Evolutionary conservation across 2,113 vertebrate genomes (phyloP).

Genomic region (Nycticebus coucang): DNA sequence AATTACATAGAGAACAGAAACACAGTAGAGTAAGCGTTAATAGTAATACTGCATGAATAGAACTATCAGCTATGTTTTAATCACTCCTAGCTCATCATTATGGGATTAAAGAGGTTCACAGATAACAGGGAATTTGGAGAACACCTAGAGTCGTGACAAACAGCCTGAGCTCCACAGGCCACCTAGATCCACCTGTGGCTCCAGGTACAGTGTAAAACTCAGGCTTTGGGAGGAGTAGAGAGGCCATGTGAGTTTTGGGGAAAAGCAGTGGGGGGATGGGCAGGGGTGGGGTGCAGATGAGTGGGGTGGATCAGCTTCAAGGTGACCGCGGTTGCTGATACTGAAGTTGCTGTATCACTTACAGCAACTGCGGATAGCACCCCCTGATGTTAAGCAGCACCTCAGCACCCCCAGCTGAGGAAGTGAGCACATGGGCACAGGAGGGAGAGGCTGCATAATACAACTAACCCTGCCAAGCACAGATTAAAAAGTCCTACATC

Average conservation of each 20-base stretch:
- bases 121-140: not conserved
- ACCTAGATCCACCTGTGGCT: not conserved
- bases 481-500: not conserved
- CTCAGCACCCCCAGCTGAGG: not conserved
- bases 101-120: not conserved
- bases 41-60: not conserved
- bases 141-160: not conserved
- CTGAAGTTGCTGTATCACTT: not conserved
- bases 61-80: not conserved
- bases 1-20: not conserved
- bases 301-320: not conserved
- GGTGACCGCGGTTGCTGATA: not conserved
- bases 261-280: not conserved
- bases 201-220: not conserved
- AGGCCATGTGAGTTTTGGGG: not conserved
- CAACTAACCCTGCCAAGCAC: not conserved
- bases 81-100: not conserved
- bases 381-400: not conserved
- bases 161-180: not conserved
- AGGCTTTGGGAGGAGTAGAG: not conserved
- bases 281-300: not conserved
- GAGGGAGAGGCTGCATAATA: rapidly evolving
- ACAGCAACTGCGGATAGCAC: not conserved
- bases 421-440: rapidly evolving
- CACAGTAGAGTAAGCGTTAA: not conserved